Conservation (phyloP, 2,888 invertebrate species). For the Camponotus fellah region DNA sequence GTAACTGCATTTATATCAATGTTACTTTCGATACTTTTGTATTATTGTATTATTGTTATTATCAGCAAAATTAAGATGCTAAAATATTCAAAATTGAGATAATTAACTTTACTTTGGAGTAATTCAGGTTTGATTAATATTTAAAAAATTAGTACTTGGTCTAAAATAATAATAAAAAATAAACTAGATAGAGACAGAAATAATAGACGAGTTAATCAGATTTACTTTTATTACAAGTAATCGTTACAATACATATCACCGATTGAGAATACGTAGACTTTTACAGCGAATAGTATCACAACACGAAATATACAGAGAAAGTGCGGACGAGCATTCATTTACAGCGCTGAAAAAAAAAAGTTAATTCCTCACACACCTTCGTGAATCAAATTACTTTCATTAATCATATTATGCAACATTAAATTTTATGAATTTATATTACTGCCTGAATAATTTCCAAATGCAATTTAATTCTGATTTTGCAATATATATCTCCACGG, state of each 20-base stretch:
- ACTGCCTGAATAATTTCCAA: conserved; percentile 14
- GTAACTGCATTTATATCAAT: background rate
- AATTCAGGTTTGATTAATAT: background rate
- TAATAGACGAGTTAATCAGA: conserved; percentile 61
- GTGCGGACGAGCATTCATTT: conserved; percentile 69
- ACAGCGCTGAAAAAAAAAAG: conserved; percentile 61
- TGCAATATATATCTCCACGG: background rate
- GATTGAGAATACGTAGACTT: conserved; percentile 76
- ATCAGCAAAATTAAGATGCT: background rate
- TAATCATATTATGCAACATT: conserved; percentile 44
- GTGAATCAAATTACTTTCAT: conserved; percentile 50
- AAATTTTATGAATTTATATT: conserved; percentile 33
- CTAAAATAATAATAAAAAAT: background rate
- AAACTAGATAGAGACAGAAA: conserved; percentile 10
- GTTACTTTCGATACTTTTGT: conserved; percentile 10
- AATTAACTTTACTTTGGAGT: conserved; percentile 25
- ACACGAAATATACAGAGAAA: conserved; percentile 83
- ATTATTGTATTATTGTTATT: too few relatives aligned
- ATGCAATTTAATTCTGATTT: conserved; percentile 39
- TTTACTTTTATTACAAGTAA: conserved; percentile 82
- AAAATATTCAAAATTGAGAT: conserved; percentile 4
- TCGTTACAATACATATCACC: conserved; percentile 77
- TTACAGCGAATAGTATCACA: conserved; percentile 83
- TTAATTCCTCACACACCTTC: conserved; percentile 51
- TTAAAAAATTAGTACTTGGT: background rate